A percentile compares a stretch with the other conserved stretches of the same genome.
phyloP scores from a whole-genome alignment of 30 jellyfish, hydroid and myxozoan genomes.

The Aurelia aurita region DNA sequence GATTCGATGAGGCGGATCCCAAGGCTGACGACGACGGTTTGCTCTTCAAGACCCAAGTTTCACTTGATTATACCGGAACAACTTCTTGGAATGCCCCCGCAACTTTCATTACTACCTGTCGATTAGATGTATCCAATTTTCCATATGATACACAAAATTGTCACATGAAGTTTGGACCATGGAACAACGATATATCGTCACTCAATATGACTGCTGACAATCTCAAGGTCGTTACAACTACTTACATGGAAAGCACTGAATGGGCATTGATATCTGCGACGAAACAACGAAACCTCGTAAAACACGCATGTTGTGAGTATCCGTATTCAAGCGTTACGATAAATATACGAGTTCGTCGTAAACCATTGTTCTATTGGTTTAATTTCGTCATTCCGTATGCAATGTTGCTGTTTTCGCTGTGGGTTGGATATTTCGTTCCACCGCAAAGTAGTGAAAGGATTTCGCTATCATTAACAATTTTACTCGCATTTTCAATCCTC shows the following conservation, averaged over 20 bases:
- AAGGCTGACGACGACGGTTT: conserved; percentile 18
- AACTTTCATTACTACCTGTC: conserved; percentile 48
- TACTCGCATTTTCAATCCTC: conserved; percentile 57
- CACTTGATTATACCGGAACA: conserved; percentile 26
- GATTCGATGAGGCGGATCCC: neutral
- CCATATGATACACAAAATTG: conserved; percentile 70
- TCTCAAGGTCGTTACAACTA: conserved; percentile 23
- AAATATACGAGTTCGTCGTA: conserved; percentile 60
- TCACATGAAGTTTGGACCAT: conserved; percentile 60
- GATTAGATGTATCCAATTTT: conserved; percentile 47
- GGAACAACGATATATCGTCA: conserved; percentile 54
- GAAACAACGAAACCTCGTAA: conserved; percentile 22
- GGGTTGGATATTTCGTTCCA: conserved; percentile 69
- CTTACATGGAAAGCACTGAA: conserved; percentile 60
- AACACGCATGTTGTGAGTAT: conserved; percentile 58
- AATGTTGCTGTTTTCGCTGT: conserved; percentile 28
- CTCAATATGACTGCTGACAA: conserved; percentile 45
- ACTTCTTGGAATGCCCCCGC: conserved; percentile 68
- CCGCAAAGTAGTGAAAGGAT: conserved; percentile 76
- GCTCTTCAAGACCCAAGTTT: conserved; percentile 61
- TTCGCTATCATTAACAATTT: conserved; percentile 43
- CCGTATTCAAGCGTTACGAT: conserved; percentile 52
- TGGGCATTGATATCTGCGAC: conserved; percentile 45
- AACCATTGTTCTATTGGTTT: conserved; percentile 69
- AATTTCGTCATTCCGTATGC: conserved; percentile 66